Percentiles rank a stretch among this genome's conserved stretches.
These are phyloP conservation scores for Chionoecetes opilio DNA, from an alignment of 1,140 invertebrate genomes.

Conservation along the genomic window DNA sequence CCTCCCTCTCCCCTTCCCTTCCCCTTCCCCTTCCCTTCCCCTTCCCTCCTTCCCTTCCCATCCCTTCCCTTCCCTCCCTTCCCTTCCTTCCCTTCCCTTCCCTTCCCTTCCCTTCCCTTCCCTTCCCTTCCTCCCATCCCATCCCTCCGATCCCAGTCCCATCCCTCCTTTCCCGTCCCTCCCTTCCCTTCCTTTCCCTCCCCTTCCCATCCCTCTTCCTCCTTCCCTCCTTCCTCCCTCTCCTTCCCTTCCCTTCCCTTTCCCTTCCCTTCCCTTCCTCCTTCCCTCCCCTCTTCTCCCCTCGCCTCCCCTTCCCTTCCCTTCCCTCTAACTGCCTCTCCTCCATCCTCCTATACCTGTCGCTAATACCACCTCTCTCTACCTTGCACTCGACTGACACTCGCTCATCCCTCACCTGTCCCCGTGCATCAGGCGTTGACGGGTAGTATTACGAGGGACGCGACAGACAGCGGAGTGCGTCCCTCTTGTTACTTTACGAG, in stretches of 20 bases:
- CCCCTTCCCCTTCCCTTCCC: not conserved
- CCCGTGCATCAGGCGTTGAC: conserved; percentile 12
- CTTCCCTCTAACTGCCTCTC: not conserved
- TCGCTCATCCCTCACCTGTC: not conserved
- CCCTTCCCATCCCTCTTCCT: not conserved
- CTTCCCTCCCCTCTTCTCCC: not conserved
- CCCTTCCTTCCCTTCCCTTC: not conserved
- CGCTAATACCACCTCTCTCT: not conserved
- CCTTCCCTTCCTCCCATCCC: not conserved
- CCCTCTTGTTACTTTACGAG: conserved; percentile 14
- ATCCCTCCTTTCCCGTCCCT: not conserved
- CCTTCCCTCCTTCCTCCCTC: too few species aligned
- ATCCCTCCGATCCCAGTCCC: too few species aligned
- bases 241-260: not conserved
- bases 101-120: not conserved
- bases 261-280: not conserved
- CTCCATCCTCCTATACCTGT: not conserved
- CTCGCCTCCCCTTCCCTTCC: not conserved
- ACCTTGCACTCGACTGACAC: not conserved
- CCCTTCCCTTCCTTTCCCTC: not conserved
- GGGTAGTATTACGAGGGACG: conserved; percentile 6
- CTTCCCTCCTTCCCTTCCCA: not conserved
- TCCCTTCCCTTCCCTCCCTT: not conserved
- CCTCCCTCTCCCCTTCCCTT: not conserved
- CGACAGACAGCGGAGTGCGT: conserved; percentile 2